Evolutionary conservation across 2,797 vertebrate genomes (phyloP).

Genomic region (Graptemys geographica): DNA sequence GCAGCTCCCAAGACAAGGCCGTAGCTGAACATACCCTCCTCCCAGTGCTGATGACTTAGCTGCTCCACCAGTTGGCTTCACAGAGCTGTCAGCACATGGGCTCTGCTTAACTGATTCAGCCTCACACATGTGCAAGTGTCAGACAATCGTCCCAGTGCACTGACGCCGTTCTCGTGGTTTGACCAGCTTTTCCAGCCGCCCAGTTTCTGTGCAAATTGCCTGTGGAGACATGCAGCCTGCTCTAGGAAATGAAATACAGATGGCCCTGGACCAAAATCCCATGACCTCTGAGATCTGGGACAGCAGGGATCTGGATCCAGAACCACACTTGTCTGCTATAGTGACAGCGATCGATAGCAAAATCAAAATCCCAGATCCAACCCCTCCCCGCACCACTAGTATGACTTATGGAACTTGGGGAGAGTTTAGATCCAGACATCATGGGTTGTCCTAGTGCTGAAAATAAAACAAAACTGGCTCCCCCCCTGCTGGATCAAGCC

Average conservation of each 20-base stretch:
- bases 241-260: neutral
- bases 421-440: no score
- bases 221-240: neutral
- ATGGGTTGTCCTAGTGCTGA: no score
- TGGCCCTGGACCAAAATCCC: rapidly evolving
- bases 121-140: neutral
- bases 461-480: no score
- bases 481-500: no score
- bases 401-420: no score
- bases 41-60: no score
- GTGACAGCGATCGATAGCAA: no score
- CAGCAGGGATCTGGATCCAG: neutral
- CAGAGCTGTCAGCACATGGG: rapidly evolving
- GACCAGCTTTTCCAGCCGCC: neutral
- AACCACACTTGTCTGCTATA: no score
- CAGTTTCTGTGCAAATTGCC: neutral
- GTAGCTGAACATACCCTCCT: no score
- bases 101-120: neutral
- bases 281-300: neutral
- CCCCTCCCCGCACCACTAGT: no score
- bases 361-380: no score
- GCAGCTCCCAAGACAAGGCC: neutral
- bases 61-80: neutral
- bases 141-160: neutral
- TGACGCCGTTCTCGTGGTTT: neutral